A percentile compares a stretch with the other conserved stretches of the same genome.
phyloP scores from a whole-genome alignment of 2,113 vertebrate species.

The Oplegnathus fasciatus region DNA sequence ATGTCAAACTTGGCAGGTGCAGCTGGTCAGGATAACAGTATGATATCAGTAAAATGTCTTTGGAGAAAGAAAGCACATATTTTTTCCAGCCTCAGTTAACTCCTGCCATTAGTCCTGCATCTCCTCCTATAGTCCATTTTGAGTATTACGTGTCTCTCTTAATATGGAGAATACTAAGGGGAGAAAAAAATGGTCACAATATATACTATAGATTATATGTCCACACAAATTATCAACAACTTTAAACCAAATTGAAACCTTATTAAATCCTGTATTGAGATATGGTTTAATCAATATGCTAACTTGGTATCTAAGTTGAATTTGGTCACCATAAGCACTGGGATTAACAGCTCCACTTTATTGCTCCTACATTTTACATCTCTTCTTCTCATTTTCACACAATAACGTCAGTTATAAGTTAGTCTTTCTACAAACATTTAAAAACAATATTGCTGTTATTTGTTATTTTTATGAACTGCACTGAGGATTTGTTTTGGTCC shows the following conservation, averaged over 20 bases:
- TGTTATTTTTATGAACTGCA: neutral
- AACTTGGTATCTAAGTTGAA: neutral
- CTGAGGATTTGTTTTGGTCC: neutral
- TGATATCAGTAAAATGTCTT: neutral
- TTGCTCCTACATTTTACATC: neutral
- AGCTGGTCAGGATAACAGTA: neutral
- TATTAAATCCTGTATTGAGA: neutral
- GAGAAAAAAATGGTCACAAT: neutral
- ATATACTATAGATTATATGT: no score
- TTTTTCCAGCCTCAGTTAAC: neutral
- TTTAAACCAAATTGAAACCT: neutral
- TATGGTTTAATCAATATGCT: neutral
- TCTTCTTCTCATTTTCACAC: neutral
- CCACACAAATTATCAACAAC: neutral
- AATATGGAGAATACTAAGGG: neutral
- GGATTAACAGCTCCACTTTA: neutral
- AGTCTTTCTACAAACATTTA: neutral
- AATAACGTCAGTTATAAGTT: neutral
- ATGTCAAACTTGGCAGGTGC: neutral
- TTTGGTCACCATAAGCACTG: neutral
- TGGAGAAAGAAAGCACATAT: neutral
- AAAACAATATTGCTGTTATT: no score
- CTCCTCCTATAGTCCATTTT: conserved; percentile 39
- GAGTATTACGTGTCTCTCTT: conserved; percentile 10
- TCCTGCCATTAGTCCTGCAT: neutral